Base-by-base conservation (phyloP, 2,888 invertebrate species). In the Lasioglossum zephyrum region DNA sequence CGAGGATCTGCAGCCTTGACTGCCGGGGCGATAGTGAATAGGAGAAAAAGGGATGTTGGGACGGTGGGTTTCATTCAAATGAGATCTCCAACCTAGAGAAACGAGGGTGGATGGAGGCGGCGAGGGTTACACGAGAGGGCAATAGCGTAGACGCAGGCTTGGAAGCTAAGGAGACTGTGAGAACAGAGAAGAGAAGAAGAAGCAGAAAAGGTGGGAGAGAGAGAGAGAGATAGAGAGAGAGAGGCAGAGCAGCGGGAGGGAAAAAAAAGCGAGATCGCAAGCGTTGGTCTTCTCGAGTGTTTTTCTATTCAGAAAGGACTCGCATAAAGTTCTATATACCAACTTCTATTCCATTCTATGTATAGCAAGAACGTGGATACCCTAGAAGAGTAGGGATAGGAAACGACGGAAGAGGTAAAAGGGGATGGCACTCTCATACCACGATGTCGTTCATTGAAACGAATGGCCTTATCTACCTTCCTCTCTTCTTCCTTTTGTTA, bases 371-470 rank as follows among this genome's bases (percentile, higher is more conserved):
- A 83, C 85, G 88, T 86, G 84, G 91, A 92, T 92, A 87, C 90
- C 85, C 87, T 79, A 91, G 88, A 90, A 91, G 88, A 78, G 80
- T 70, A 86, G 86, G 85, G 82, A 85, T 87, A 79, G 81, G 63
- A 74, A 78, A 76, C 78, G 86, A 79, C 73, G 84, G 78, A 83
- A 87, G 90, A 83, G 88, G 79, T 79, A 86, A 86, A 81, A 78
- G 69, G 82, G 86, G 91, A 84, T 88, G 91, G 88, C 88, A 91
- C 88, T 88, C 88, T 90, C 91, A 91, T 92, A 90, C 91, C 89
- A 86, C 87, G 87, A 89, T 89, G 87, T 87, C 91, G 93, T 94
- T 94, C 94, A 94, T 94, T 94, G 94, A 94, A 94, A 94, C 93
- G 93, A 94, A 94, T 94, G 92, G 93, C 92, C 92, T 91, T 92